These are phyloP conservation scores for Salarias fasciatus DNA, from an alignment of 2,797 vertebrate genomes.

Conservation along the genomic window DNA sequence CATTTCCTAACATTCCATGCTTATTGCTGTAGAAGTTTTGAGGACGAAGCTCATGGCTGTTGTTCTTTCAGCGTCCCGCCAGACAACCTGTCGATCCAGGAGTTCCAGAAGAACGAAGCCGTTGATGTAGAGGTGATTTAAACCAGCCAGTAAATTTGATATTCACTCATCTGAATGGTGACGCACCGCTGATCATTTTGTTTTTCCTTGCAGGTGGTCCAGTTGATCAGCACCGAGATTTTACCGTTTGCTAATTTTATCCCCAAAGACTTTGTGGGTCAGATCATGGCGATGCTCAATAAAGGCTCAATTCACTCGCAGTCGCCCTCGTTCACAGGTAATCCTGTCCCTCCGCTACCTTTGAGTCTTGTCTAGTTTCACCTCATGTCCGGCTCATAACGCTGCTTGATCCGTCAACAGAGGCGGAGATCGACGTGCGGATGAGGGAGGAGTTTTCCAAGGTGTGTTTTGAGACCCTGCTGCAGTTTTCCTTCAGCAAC, in stretches of 20 bases:
- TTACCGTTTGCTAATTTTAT: slow-evolving; percentile 99
- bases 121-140: slow-evolving; percentile 94
- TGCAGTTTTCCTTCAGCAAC: slow-evolving; percentile 99
- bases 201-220: slow-evolving; percentile 88
- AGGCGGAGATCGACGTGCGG: slow-evolving; percentile 96
- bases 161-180: no score
- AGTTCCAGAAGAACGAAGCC: slow-evolving; percentile 98
- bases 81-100: slow-evolving; percentile 98
- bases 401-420: no score
- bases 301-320: slow-evolving; percentile 99
- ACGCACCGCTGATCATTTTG: neutral
- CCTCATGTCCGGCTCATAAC: no score
- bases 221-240: slow-evolving; percentile 98
- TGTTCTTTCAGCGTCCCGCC: slow-evolving; percentile 88
- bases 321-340: slow-evolving; percentile 98
- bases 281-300: slow-evolving; percentile 99
- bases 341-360: neutral
- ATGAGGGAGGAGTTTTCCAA: slow-evolving; percentile 99
- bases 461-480: slow-evolving; percentile 97
- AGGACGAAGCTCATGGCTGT: slow-evolving; percentile 5
- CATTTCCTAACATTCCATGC: neutral
- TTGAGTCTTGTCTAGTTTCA: no score
- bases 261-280: slow-evolving; percentile 98
- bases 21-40: neutral
- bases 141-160: neutral